These are phyloP conservation scores for Anorthoa munda DNA, from an alignment of 2,888 invertebrate genomes.

Conservation along the genomic window DNA sequence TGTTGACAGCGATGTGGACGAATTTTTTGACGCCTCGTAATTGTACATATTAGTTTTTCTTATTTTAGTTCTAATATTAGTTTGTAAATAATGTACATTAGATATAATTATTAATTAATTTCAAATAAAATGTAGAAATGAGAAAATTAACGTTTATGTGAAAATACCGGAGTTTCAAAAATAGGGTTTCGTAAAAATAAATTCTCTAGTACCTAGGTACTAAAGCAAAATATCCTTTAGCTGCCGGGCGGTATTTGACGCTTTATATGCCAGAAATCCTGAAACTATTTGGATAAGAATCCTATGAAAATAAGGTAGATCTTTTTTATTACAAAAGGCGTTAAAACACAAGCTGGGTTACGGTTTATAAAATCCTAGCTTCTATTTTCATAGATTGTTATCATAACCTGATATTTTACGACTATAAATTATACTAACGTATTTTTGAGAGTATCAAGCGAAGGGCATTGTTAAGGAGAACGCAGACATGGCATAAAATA, in stretches of 20 bases:
- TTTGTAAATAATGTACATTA: no score
- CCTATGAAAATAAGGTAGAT: neutral
- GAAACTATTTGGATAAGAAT: neutral
- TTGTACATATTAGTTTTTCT: no score
- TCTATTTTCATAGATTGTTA: conserved; percentile 24
- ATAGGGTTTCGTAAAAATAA: neutral
- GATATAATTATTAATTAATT: no score
- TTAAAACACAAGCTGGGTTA: neutral
- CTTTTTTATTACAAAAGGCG: neutral
- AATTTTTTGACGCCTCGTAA: no score
- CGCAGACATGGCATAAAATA: neutral
- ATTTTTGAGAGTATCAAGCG: conserved; percentile 5
- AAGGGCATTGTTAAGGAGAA: conserved; percentile 15
- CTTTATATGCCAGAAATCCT: neutral
- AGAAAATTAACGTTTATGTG: no score
- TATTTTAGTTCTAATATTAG: no score
- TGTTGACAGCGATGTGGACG: no score
- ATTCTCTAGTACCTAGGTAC: neutral
- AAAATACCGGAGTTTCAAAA: conserved; percentile 5
- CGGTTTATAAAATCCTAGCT: conserved; percentile 2
- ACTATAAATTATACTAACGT: conserved; percentile 6
- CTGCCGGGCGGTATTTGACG: neutral
- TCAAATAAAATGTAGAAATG: no score
- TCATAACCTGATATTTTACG: conserved; percentile 29
- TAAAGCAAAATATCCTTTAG: neutral